These are phyloP conservation scores for Malachius bipustulatus DNA, from an alignment of 2,888 invertebrate genomes.

Conservation along the genomic window DNA sequence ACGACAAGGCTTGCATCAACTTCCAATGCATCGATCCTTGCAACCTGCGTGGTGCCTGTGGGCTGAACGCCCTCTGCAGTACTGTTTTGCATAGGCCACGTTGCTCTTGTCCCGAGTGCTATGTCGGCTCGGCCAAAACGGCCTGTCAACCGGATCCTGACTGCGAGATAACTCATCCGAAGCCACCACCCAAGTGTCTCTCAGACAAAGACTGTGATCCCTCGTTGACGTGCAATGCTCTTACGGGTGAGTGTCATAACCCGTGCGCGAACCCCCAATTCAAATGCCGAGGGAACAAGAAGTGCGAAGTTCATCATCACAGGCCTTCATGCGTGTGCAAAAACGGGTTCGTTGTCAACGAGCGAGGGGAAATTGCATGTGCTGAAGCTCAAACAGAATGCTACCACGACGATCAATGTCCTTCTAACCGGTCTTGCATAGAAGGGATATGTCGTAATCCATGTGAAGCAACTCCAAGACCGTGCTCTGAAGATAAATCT, in stretches of 20 bases:
- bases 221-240: slow-evolving; percentile 58
- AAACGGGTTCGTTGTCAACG: slow-evolving; percentile 78
- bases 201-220: slow-evolving; percentile 61
- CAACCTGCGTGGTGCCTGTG: slow-evolving; percentile 77
- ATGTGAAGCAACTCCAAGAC: slow-evolving; percentile 51
- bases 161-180: slow-evolving; percentile 53
- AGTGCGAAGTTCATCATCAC: slow-evolving; percentile 79
- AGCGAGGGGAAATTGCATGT: slow-evolving; percentile 76
- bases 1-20: slow-evolving; percentile 84
- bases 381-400: slow-evolving; percentile 71
- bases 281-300: slow-evolving; percentile 69
- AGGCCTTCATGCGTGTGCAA: slow-evolving; percentile 80
- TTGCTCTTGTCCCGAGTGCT: slow-evolving; percentile 81
- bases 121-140: slow-evolving; percentile 69
- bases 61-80: slow-evolving; percentile 78
- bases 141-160: slow-evolving; percentile 69
- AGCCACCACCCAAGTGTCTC: slow-evolving; percentile 49
- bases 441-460: slow-evolving; percentile 79
- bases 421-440: slow-evolving; percentile 74
- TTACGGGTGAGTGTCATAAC: slow-evolving; percentile 62
- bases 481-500: slow-evolving; percentile 71
- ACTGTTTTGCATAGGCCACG: slow-evolving; percentile 74
- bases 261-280: slow-evolving; percentile 60
- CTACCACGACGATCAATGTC: slow-evolving; percentile 68
- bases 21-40: slow-evolving; percentile 87